Base-by-base conservation (phyloP, 37 sponge, comb jelly and placozoan genomes). In the Bolinopsis microptera region DNA sequence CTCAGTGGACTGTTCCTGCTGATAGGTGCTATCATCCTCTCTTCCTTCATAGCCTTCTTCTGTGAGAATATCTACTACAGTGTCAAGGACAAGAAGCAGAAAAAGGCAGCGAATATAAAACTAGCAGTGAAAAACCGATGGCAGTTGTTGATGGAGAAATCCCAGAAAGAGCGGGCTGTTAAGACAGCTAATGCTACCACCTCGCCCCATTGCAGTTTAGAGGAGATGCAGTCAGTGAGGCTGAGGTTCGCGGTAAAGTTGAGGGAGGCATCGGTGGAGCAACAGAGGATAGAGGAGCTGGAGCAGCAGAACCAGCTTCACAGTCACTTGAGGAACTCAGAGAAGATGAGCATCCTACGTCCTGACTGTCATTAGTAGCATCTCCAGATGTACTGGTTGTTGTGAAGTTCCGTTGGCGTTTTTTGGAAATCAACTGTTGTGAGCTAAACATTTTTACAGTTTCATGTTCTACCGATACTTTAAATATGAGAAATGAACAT, bases 11-110 rank as follows among this genome's bases (percentile, higher is more conserved):
- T 72, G 31, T 72, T 72, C 26, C 26, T 72, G n/a, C 18, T 72
- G 26, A 72, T 72, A 30, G 75, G 75, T 23, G 75, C 75, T n/a
- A 72, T 72, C 26, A 72, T 72, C 26, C 5, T 72, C n/a, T 28
- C 31, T n/a, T 30, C 31, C 75, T 72, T 72, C 75, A 21, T 72
- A 3, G 26, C 75, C 31, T 72, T 72, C 75, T 30, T 72, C 5
- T 72, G 5, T 21, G 75, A 72, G 31, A 72, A n/a, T 21, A 72
- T 72, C 31, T 72, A 72, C 75, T 72, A 72, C 75, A 72, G 75
- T 21, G 75, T 72, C n/a, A 72, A 72, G 75, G 75, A 72, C 31
- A 72, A 72, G 31, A n/a, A 28, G 75, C 26, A 28, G 26, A 8
- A 21, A n/a, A n/a, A 28, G 5, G 75, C 75, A n/a, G 75, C 5